Conservation (phyloP, 2,113 vertebrate species). For the Quiscalus mexicanus region DNA sequence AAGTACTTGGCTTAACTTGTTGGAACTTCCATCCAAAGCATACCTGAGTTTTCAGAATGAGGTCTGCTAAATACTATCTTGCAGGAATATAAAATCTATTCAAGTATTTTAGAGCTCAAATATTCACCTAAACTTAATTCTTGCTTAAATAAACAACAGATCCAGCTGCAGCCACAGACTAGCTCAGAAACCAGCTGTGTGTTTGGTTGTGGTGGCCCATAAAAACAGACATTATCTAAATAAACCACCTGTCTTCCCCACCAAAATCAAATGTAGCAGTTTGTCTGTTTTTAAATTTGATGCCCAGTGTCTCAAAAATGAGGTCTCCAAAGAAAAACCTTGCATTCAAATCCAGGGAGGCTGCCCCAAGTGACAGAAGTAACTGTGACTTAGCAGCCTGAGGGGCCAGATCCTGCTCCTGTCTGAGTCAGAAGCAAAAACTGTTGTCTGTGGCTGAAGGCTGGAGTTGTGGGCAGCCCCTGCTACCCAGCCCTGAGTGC, state of each 20-base stretch:
- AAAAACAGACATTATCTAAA: not conserved
- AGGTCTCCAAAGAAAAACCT: not conserved
- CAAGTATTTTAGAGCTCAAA: not conserved
- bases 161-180: not conserved
- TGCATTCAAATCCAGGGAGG: not conserved
- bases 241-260: not conserved
- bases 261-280: not conserved
- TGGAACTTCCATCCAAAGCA: not conserved
- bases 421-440: not conserved
- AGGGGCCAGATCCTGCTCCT: not conserved
- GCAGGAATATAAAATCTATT: not conserved
- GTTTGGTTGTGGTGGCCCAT: not conserved
- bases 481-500: not conserved
- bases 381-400: not conserved
- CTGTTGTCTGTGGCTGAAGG: not conserved
- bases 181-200: not conserved
- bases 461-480: not conserved
- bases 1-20: not conserved
- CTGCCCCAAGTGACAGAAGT: not conserved
- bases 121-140: not conserved
- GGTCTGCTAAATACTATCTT: not conserved
- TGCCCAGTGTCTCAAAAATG: not conserved
- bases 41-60: not conserved
- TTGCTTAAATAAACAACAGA: not conserved
- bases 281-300: not conserved